phyloP scores from a whole-genome alignment of 92 coral and sea anemone genomes.

The Porites rus region DNA sequence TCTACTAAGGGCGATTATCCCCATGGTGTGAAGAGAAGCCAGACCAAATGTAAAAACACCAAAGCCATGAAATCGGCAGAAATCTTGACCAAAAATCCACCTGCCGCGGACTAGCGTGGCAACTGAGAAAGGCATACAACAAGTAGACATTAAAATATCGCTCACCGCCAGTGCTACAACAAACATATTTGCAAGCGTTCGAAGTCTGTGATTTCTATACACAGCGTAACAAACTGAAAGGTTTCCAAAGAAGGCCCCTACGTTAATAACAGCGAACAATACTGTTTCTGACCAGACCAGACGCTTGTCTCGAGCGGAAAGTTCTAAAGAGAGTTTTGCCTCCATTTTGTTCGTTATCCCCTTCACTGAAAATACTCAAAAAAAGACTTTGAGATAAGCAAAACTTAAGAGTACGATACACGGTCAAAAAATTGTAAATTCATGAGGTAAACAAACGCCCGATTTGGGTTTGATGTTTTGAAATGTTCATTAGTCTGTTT shows the following conservation, averaged over 20 bases:
- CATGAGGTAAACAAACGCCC: too few species aligned
- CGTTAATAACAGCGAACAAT: constrained; percentile 46
- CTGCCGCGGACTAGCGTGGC: constrained; percentile 53
- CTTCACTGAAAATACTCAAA: background rate
- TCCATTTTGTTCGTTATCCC: background rate
- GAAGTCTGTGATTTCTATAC: constrained; percentile 67
- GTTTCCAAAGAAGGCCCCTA: constrained; percentile 64
- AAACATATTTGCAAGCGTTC: constrained; percentile 69
- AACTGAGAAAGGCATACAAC: constrained; percentile 76
- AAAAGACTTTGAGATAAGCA: background rate
- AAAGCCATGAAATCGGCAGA: constrained; percentile 76
- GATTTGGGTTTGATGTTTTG: too few species aligned
- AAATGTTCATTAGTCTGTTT: too few species aligned
- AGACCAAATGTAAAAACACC: constrained; percentile 64
- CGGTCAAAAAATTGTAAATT: background rate
- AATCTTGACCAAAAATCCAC: constrained; percentile 50
- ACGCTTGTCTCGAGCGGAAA: constrained; percentile 9
- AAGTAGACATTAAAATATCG: constrained; percentile 72
- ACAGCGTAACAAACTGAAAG: constrained; percentile 70
- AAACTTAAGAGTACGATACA: background rate
- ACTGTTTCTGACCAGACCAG: constrained; percentile 45
- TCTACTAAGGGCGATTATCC: constrained; percentile 70
- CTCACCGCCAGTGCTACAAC: constrained; percentile 74
- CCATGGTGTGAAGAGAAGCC: constrained; percentile 74
- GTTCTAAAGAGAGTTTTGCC: constrained; percentile 9